Evolutionary conservation across 2,888 invertebrate species (phyloP), one percentile per base, ranked within the genome.

Genomic region (Platypus cylindrus): DNA sequence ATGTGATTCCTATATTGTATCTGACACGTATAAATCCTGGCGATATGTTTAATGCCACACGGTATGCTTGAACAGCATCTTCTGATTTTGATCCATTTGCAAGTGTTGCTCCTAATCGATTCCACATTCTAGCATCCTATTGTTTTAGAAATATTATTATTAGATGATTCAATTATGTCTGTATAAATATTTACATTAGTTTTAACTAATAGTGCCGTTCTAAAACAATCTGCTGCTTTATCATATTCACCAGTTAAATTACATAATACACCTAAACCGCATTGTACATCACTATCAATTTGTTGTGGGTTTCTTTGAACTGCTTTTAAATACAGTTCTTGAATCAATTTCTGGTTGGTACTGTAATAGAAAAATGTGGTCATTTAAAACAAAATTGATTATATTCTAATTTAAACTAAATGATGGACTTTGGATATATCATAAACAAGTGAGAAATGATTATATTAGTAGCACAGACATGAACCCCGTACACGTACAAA

Each of bases 1-100:
- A 98, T 39, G 93, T 90, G 35, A 98, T 94, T 16, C 95, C 97
- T 38, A 98, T 81, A 66, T 98, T 98, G 59, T 94, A 98, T 40
- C 98, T 73, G 5, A 95, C 94, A 38, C 98, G 71, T 43, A 98
- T 90, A 60, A 90, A 98, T 2, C 95, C 95, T 4, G 98, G 98
- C 41, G 87, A 82, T 31, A 95, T 66, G 54, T 83, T 75, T 32
- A 98, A 66, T 22, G 97, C 94, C 52, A 77, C 75, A 55, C 89
- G 83, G 59, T 98, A 98, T 0, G 97, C 95, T 45, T 89, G 83
- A 5, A 98, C 86, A 3, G 98, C 95, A 66, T 97, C 91, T 53
- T 93, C 94, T 20, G 94, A 86, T 45, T 80, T 76, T 33, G 84
- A 84, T 45, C 94, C 90, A 60, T 98, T 98, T 9, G 98, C 98